These are phyloP conservation scores for Ricordea florida DNA, from an alignment of 92 coral and sea anemone species.

Conservation along the genomic window DNA sequence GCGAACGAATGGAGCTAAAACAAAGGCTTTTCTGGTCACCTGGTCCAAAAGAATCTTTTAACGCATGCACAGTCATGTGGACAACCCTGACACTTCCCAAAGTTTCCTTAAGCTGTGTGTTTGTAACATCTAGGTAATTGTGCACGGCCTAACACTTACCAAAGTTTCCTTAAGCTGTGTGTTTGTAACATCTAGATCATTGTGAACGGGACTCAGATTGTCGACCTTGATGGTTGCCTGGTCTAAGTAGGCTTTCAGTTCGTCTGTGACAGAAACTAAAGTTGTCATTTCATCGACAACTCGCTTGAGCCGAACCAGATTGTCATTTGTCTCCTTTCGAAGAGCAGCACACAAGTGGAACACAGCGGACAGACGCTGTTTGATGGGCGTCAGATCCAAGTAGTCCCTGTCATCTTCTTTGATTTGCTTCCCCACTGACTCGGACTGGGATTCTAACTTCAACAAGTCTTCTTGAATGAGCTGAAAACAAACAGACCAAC, in stretches of 20 bases:
- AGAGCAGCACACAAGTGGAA: constrained; percentile 60
- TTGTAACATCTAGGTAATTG: constrained; percentile 62
- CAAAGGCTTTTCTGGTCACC: too few species aligned
- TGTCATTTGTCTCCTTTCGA: constrained; percentile 63
- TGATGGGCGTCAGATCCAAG: constrained; percentile 76
- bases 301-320: constrained; percentile 56
- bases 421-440: constrained; percentile 62
- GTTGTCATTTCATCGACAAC: constrained; percentile 71
- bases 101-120: constrained; percentile 75
- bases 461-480: constrained; percentile 61
- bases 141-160: constrained; percentile 56
- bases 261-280: constrained; percentile 71
- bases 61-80: too few species aligned
- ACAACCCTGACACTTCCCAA: constrained; percentile 55
- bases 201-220: constrained; percentile 80
- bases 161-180: constrained; percentile 78
- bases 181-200: constrained; percentile 68
- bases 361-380: constrained; percentile 78
- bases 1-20: too few species aligned
- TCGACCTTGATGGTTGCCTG: constrained; percentile 62
- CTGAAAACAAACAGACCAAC: constrained; percentile 23
- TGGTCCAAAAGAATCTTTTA: too few species aligned
- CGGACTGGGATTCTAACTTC: constrained; percentile 64
- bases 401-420: constrained; percentile 69
- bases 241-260: constrained; percentile 66